These are phyloP conservation scores for Otolemur crassicaudatus DNA, from an alignment of 2,797 vertebrate genomes.

Conservation along the genomic window DNA sequence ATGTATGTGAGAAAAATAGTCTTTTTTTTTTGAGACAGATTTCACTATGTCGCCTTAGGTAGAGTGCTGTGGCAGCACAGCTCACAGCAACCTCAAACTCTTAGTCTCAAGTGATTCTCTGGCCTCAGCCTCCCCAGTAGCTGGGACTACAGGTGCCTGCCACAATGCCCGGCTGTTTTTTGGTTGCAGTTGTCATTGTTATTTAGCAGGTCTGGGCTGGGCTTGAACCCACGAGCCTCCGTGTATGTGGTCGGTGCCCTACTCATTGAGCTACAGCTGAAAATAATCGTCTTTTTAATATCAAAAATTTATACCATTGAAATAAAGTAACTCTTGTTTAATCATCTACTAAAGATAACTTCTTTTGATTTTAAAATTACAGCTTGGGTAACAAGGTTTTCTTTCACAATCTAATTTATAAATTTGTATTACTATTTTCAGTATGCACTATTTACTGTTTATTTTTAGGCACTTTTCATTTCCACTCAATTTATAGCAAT, in stretches of 20 bases:
- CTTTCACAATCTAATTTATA: background rate
- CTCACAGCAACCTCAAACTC: too few relatives aligned
- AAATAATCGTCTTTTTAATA: background rate
- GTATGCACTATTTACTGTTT: conserved; percentile 76
- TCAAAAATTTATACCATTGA: background rate
- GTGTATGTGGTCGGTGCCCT: too few relatives aligned
- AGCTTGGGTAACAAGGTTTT: background rate
- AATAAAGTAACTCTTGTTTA: background rate
- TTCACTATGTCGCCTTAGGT: too few relatives aligned
- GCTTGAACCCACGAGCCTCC: too few relatives aligned
- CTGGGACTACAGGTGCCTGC: too few relatives aligned
- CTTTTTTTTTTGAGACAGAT: background rate
- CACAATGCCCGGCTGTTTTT: too few relatives aligned
- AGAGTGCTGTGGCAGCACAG: too few relatives aligned
- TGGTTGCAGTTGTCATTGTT: too few relatives aligned
- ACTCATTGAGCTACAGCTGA: background rate
- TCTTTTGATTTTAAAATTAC: background rate
- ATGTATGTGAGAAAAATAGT: background rate
- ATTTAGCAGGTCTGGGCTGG: too few relatives aligned
- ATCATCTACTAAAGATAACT: background rate
- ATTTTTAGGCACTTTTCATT: conserved; percentile 79
- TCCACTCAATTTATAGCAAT: conserved; percentile 64
- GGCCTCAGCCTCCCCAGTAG: too few relatives aligned
- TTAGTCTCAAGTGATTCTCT: too few relatives aligned
- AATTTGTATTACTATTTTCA: conserved; percentile 52